phyloP scores from a whole-genome alignment of 1,140 invertebrate species.

The Argopecten irradians region DNA sequence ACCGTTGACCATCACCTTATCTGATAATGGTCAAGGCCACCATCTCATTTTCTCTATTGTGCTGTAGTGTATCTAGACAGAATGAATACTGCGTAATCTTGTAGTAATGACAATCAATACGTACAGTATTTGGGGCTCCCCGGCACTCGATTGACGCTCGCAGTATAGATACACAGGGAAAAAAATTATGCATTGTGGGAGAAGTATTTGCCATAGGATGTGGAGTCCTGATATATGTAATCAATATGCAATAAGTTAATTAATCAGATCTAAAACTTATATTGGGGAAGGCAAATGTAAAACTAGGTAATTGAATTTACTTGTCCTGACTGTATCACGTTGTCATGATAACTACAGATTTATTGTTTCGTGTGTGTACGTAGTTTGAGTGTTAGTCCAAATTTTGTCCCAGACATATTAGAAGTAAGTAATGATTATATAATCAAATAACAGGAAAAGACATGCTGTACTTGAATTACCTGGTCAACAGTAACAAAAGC shows the following conservation, averaged over 20 bases:
- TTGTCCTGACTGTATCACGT: too few relatives aligned
- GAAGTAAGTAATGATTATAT: too few relatives aligned
- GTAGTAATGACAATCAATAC: not conserved
- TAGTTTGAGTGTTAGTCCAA: too few relatives aligned
- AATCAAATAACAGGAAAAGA: too few relatives aligned
- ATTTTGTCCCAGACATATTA: too few relatives aligned
- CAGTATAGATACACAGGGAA: too few relatives aligned
- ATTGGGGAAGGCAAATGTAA: not conserved
- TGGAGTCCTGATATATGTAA: not conserved
- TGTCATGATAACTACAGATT: too few relatives aligned
- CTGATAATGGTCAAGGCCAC: not conserved
- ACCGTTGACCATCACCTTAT: not conserved
- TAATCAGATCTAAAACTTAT: not conserved
- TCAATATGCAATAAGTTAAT: constrained; percentile 11
- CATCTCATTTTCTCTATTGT: not conserved
- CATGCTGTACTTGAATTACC: too few relatives aligned
- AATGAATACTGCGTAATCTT: not conserved
- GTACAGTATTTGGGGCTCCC: not conserved
- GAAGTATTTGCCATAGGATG: not conserved
- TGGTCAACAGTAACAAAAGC: too few relatives aligned
- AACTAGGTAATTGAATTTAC: not conserved
- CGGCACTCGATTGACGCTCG: too few relatives aligned
- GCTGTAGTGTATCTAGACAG: not conserved
- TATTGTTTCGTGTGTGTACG: too few relatives aligned
- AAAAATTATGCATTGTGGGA: not conserved